Evolutionary conservation across 2,888 invertebrate species (phyloP), one percentile per base, ranked within the genome.

Genomic region (Diloba caeruleocephala): DNA sequence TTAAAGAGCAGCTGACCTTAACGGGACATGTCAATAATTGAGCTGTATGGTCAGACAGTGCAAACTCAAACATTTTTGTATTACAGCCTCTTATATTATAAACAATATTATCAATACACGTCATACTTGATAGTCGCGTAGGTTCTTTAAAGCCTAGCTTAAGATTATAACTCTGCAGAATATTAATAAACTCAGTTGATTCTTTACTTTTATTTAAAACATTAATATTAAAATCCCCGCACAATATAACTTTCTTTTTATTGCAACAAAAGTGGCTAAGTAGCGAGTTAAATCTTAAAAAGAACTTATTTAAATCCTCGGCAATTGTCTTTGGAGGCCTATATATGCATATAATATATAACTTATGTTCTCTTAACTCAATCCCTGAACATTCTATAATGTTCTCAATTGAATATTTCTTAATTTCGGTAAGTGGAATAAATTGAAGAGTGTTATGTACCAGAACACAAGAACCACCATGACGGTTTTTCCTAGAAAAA

Each of bases 371-470:
- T 15, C 17, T 14, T n/a, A 52, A 21, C 21, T 39, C 29, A 8
- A 52, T 39, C 6, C 38, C 51, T 17, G 33, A 44, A n/a, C 44
- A 52, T n/a, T 52, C 45, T 12, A 51, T 44, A 0, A 44, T 17
- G 17, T 51, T 43, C 8, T 32, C 33, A 5, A 44, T 25, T 0
- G 39, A 45, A 29, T 29, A 45, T 39, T 52, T 39, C 1, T 21
- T 34, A 15, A 52, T 39, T 8, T 45, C 33, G n/a, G 14, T 4
- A 1, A 52, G 39, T 5, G 19, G 33, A 2, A 0, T 15, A 36
- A 12, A 52, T 10, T 28, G 8, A 8, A 45, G 29, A 13, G 36
- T 14, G n/a, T 14, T 36, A 7, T 29, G 17, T 19, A 45, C 26
- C 2, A 45, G 5, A 12, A 45, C 36, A 21, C 44, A 45, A 8